Percentiles rank a stretch among this genome's conserved stretches.
Evolutionary conservation across 2,113 vertebrate genomes (phyloP).

Genomic region (Podiceps cristatus): DNA sequence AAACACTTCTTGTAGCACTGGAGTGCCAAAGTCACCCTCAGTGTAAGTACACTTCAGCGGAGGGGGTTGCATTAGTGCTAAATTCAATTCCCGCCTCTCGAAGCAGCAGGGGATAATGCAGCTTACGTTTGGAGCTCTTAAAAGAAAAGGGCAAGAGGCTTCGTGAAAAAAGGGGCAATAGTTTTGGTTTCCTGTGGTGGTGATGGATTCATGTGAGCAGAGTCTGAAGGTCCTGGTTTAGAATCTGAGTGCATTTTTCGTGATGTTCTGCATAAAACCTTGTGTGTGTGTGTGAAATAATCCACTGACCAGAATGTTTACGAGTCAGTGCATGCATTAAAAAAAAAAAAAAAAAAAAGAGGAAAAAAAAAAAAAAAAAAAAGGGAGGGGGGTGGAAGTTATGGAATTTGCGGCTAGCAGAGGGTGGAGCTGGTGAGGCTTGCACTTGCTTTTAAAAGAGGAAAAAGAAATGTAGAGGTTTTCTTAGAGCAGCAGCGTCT

Average conservation of each 20-base stretch:
- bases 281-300: accelerated
- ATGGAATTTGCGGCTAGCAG: neutral
- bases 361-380: neutral
- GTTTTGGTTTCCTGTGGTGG: slow-evolving; percentile 34
- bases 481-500: neutral
- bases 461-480: neutral
- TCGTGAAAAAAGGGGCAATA: neutral
- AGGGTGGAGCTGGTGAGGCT: neutral
- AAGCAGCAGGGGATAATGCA: neutral
- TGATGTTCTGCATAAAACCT: neutral
- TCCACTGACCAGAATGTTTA: neutral
- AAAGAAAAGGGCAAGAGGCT: slow-evolving; percentile 8
- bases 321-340: neutral
- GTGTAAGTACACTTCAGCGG: neutral
- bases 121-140: neutral
- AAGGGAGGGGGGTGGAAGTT: neutral
- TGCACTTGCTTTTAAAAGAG: slow-evolving; percentile 17
- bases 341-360: neutral
- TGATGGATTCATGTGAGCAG: neutral
- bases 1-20: neutral
- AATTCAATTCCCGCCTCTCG: neutral
- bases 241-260: neutral
- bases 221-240: neutral
- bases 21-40: neutral
- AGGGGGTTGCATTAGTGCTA: neutral